Percentiles rank a stretch among this genome's conserved stretches.
Evolutionary conservation across 2,113 vertebrate genomes (phyloP).

Genomic region (Gavia stellata): DNA sequence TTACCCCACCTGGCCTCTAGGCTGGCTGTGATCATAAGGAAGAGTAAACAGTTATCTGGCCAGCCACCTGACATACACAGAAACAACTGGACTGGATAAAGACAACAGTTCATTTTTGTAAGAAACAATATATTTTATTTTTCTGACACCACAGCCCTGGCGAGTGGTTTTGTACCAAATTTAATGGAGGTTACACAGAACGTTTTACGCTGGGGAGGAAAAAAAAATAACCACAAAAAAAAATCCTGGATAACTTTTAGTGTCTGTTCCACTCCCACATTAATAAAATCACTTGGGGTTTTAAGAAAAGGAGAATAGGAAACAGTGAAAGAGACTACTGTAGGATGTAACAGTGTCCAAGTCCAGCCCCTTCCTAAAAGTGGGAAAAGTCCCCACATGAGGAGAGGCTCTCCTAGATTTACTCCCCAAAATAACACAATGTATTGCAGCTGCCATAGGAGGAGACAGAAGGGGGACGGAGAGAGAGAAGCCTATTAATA

Average conservation of each 20-base stretch:
- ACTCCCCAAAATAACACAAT: conserved; percentile 68
- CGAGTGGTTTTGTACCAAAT: conserved; percentile 98
- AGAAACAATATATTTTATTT: conserved; percentile 99
- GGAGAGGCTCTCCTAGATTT: conserved; percentile 66
- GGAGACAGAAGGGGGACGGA: conserved; percentile 50
- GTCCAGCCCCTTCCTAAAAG: conserved; percentile 64
- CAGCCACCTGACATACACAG: neutral
- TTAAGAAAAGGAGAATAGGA: conserved; percentile 77
- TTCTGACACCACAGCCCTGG: conserved; percentile 98
- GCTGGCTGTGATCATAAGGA: neutral
- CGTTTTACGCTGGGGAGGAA: conserved; percentile 91
- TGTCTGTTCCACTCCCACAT: conserved; percentile 81
- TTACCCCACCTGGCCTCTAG: neutral
- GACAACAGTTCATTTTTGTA: conserved; percentile 75
- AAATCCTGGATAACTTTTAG: conserved; percentile 80
- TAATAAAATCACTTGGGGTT: conserved; percentile 77
- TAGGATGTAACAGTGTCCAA: conserved; percentile 69
- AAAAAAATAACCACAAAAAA: conserved; percentile 81
- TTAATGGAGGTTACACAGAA: conserved; percentile 99
- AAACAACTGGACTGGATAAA: conserved; percentile 17
- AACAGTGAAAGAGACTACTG: conserved; percentile 68
- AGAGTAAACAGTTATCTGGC: neutral
- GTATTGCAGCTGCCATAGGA: conserved; percentile 79
- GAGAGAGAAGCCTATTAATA: conserved; percentile 62
- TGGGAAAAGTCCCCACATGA: conserved; percentile 52